phyloP scores from a whole-genome alignment of 2,888 invertebrate genomes.

The Conistra vaccinii region DNA sequence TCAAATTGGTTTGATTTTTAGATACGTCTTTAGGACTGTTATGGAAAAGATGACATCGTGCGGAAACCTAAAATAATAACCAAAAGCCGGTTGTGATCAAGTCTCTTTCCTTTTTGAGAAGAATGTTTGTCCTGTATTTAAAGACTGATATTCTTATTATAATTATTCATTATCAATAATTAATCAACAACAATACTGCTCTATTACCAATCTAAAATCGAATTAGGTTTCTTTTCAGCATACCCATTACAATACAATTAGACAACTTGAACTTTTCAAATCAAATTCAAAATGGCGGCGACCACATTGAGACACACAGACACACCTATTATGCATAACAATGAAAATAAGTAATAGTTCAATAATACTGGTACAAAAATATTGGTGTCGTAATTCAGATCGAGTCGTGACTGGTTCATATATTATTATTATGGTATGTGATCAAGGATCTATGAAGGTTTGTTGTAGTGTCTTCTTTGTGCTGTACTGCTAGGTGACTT shows the following conservation, averaged over 20 bases:
- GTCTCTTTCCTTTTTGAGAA: neutral
- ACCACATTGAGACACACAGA: slow-evolving; percentile 41
- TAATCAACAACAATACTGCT: neutral
- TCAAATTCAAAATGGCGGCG: slow-evolving; percentile 53
- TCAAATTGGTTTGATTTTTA: too few species aligned
- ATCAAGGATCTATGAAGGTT: slow-evolving; percentile 24
- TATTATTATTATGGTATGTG: slow-evolving; percentile 33
- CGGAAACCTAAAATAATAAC: neutral
- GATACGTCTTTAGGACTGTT: too few species aligned
- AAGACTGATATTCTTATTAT: too few species aligned
- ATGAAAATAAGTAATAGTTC: slow-evolving; percentile 60
- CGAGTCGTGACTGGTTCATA: slow-evolving; percentile 64
- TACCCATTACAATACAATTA: slow-evolving; percentile 19
- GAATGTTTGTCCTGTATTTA: neutral
- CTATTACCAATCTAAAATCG: slow-evolving; percentile 8
- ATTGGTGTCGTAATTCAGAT: slow-evolving; percentile 65
- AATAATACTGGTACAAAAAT: slow-evolving; percentile 53
- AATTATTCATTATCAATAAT: neutral
- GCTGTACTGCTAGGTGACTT: neutral
- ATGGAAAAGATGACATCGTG: neutral
- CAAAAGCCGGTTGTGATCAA: too few species aligned
- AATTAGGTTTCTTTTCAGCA: slow-evolving; percentile 38
- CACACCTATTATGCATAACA: slow-evolving; percentile 59
- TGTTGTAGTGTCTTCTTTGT: slow-evolving; percentile 14
- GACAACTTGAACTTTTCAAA: slow-evolving; percentile 51